Percentiles rank a stretch among this genome's conserved stretches.
These are phyloP conservation scores for Lissocephala sabroskyi DNA, from an alignment of 2,888 invertebrate species.

Conservation along the genomic window DNA sequence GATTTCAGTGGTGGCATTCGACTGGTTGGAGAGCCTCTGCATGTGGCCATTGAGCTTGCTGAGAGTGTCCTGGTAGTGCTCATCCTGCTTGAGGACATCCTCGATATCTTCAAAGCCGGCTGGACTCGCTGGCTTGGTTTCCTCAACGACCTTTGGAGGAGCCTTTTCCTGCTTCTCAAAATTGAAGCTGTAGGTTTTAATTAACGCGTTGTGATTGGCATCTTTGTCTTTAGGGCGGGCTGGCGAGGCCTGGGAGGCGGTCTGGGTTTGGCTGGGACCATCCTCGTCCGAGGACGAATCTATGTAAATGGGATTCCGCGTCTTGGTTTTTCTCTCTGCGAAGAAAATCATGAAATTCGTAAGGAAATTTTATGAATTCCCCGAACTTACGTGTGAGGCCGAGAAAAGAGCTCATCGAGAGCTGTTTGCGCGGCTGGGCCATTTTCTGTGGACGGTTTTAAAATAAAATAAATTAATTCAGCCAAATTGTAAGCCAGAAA, in stretches of 20 bases:
- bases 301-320: constrained; percentile 62
- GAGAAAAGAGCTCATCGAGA: constrained; percentile 50
- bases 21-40: constrained; percentile 36
- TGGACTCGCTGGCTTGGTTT: constrained; percentile 3
- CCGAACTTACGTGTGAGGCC: constrained; percentile 32
- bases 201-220: constrained; percentile 21
- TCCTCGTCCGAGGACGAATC: constrained; percentile 66
- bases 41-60: constrained; percentile 59
- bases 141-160: not conserved
- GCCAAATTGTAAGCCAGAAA: too few relatives aligned
- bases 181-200: constrained; percentile 47
- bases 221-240: constrained; percentile 21
- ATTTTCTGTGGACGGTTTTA: not conserved
- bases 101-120: constrained; percentile 31
- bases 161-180: constrained; percentile 4
- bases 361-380: too few relatives aligned
- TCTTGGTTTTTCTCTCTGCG: constrained; percentile 27
- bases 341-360: too few relatives aligned
- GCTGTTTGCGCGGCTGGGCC: constrained; percentile 31
- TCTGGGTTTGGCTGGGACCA: not conserved
- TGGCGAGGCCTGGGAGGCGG: not conserved
- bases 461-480: too few relatives aligned
- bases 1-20: constrained; percentile 11
- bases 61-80: constrained; percentile 54
- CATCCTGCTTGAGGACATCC: constrained; percentile 46